Conservation (phyloP, 2,888 invertebrate species). For the Conchocele bisecta region DNA sequence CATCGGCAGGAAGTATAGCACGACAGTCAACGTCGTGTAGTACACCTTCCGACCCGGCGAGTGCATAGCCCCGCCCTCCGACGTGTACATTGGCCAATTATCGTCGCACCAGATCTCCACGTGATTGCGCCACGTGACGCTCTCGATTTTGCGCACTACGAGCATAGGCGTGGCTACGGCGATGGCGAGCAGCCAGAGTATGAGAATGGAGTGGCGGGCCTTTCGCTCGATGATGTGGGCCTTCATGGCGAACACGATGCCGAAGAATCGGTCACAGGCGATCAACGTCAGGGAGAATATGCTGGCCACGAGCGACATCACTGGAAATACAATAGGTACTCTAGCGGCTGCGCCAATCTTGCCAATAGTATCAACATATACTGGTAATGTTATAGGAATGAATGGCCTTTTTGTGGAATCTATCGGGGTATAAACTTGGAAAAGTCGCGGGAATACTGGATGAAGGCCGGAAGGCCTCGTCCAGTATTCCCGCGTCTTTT, state of each 20-base stretch:
- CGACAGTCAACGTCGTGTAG: constrained; percentile 90
- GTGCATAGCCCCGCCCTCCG: constrained; percentile 36
- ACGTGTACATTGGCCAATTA: constrained; percentile 68
- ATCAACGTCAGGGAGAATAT: constrained; percentile 91
- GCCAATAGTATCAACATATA: too few relatives aligned
- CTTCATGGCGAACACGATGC: constrained; percentile 89
- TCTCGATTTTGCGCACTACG: constrained; percentile 83
- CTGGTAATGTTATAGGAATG: too few relatives aligned
- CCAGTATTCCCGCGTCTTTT: too few relatives aligned
- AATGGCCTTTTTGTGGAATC: too few relatives aligned
- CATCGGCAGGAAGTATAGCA: constrained; percentile 91
- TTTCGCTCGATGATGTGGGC: constrained; percentile 87
- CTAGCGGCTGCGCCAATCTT: too few relatives aligned
- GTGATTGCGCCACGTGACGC: constrained; percentile 89
- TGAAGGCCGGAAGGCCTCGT: too few relatives aligned
- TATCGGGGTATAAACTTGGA: too few relatives aligned
- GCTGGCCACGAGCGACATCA: constrained; percentile 89
- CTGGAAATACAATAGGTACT: too few relatives aligned
- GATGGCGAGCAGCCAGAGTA: constrained; percentile 88
- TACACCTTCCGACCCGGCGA: constrained; percentile 86
- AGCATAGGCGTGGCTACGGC: constrained; percentile 85
- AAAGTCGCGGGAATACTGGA: too few relatives aligned
- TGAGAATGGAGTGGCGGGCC: constrained; percentile 86
- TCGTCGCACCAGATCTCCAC: constrained; percentile 91
- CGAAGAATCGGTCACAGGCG: constrained; percentile 92